Evolutionary conservation across 2,888 invertebrate species (phyloP).

Genomic region (Eurytoma adleriae): DNA sequence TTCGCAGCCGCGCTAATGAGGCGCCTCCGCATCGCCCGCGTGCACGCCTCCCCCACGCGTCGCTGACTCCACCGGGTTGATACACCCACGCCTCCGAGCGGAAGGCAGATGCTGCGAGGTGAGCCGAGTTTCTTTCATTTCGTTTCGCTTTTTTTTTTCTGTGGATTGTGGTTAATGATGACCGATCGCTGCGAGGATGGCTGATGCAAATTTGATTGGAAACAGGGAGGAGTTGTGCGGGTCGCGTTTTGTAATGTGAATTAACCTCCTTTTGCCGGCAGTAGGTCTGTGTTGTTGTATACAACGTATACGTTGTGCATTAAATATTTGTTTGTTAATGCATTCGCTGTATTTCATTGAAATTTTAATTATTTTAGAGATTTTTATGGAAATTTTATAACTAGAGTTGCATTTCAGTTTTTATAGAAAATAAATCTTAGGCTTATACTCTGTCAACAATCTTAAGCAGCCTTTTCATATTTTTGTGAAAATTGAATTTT

Average conservation of each 20-base stretch:
- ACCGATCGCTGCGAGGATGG: background rate
- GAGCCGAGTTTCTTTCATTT: background rate
- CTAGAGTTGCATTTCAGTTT: no score
- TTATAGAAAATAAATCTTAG: no score
- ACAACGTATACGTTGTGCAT: no score
- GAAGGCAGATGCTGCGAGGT: background rate
- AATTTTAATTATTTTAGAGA: no score
- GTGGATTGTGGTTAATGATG: background rate
- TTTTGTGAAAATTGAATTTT: no score
- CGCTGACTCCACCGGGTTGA: background rate
- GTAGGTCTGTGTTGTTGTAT: background rate
- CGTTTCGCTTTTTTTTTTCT: background rate
- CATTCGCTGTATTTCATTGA: no score
- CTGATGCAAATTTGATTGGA: background rate
- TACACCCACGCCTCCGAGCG: background rate
- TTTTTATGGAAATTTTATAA: no score
- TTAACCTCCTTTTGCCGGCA: slow-evolving; percentile 29
- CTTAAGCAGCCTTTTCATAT: no score
- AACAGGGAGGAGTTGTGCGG: slow-evolving; percentile 14
- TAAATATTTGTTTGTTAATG: no score
- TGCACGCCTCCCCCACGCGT: background rate
- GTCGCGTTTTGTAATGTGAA: slow-evolving; percentile 33
- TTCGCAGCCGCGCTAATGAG: slow-evolving; percentile 12
- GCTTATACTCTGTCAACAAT: no score
- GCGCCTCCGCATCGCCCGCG: background rate